Evolutionary conservation across 2,888 invertebrate species (phyloP), one percentile per base, ranked within the genome.

Genomic region (Magallana nippona): DNA sequence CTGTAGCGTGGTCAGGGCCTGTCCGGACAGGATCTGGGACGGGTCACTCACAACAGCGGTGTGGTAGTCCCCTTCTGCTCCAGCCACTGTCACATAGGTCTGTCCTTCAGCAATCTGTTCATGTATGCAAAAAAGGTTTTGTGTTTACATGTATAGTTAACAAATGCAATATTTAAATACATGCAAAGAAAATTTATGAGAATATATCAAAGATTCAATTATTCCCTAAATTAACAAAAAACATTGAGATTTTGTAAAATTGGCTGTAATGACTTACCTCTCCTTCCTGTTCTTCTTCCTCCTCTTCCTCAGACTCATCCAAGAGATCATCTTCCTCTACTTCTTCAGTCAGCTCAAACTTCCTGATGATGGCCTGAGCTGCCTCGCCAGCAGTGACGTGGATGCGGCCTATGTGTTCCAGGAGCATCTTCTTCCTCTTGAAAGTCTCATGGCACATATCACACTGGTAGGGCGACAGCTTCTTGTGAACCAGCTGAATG

Each of bases 361-460:
- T 90, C 32, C 89, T 87, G 60, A 92, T 91, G 83, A 92, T 92
- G 15, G 92, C 91, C 84, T 92, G 92, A 27, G 92, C 92, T 19
- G 91, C 88, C 83, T 92, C 92, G 11, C 92, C 92, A 78, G 91
- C 91, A 55, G 92, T 90, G 11, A 92, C 92, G 80, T 92, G 92
- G 19, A 92, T 88, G 85, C 91, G 91, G 2, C 92, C 92, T 82
- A 92, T 92, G 79, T 92, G 92, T 80, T 93, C 92, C 82, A 92
- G 87, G 44, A 92, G 87, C 60, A 92, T 89, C 80, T 92, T 92
- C 89, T 93, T 92, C 22, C 92, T 86, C 82, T 93, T 92, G 87
- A 92, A 92, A 17, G 91, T 91, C 83, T 92, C 92, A 82, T 92
- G 92, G 80, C 92, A 92, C 91, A 92, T 92, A 88, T 92, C 92